A percentile compares a stretch with the other conserved stretches of the same genome.
Evolutionary conservation across 2,888 invertebrate species (phyloP).

Genomic region (Parelbella ahira): DNA sequence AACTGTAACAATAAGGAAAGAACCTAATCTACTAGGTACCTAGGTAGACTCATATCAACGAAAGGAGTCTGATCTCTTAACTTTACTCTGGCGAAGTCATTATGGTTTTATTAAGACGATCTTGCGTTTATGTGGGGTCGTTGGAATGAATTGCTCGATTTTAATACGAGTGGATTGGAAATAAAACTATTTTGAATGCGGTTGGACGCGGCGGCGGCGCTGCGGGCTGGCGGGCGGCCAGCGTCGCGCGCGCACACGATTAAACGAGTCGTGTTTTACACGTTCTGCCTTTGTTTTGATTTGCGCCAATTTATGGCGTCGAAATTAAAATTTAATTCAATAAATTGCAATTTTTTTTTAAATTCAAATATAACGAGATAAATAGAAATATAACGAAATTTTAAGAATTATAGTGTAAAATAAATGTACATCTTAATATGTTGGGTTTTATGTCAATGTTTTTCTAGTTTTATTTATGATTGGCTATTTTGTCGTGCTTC

Average conservation of each 20-base stretch:
- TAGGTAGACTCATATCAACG: no score
- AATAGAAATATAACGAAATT: no score
- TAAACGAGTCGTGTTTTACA: slow-evolving; percentile 6
- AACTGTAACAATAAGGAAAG: no score
- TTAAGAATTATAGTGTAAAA: no score
- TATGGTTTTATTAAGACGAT: slow-evolving; percentile 23
- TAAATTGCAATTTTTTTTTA: neutral
- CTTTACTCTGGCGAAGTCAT: slow-evolving; percentile 14
- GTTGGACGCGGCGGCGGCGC: slow-evolving; percentile 63
- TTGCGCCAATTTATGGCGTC: neutral
- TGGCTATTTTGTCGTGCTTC: no score
- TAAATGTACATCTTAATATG: no score
- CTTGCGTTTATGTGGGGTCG: slow-evolving; percentile 18
- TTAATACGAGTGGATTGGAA: slow-evolving; percentile 40
- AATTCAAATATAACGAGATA: no score
- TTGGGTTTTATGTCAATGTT: no score
- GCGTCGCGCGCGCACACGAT: slow-evolving; percentile 44
- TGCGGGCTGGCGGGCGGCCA: slow-evolving; percentile 63
- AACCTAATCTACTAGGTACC: no score
- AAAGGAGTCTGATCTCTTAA: slow-evolving; percentile 1
- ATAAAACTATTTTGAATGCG: slow-evolving; percentile 62
- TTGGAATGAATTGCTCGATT: slow-evolving; percentile 31
- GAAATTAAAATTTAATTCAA: neutral
- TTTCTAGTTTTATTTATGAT: no score
- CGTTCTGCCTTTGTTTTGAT: slow-evolving; percentile 4